Percentiles rank a stretch among this genome's conserved stretches.
Conservation (phyloP, 2,888 invertebrate genomes). For the Dorcus hopei region DNA sequence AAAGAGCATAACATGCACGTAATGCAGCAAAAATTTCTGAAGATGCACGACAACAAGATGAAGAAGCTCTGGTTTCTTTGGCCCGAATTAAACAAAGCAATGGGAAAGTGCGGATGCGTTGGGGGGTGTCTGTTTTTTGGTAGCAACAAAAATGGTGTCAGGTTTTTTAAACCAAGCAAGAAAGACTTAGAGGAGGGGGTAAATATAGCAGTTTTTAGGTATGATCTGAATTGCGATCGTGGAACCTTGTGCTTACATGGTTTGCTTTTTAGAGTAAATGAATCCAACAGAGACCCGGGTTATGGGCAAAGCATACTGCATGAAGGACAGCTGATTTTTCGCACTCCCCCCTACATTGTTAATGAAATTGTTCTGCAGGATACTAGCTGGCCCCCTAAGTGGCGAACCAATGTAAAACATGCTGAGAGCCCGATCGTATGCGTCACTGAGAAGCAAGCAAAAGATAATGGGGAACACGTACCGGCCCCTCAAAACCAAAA, state of each 20-base stretch:
- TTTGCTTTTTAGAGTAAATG: constrained; percentile 59
- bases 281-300: constrained; percentile 77
- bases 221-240: constrained; percentile 22
- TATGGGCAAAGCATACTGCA: constrained; percentile 94
- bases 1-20: constrained; percentile 73
- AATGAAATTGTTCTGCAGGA: constrained; percentile 76
- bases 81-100: constrained; percentile 65
- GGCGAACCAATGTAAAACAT: constrained; percentile 21
- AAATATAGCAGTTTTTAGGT: constrained; percentile 76
- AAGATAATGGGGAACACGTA: constrained; percentile 18
- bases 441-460: constrained; percentile 17
- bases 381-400: constrained; percentile 34
- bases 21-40: constrained; percentile 78
- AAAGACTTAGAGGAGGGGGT: constrained; percentile 79
- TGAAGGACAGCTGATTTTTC: constrained; percentile 81
- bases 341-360: constrained; percentile 83
- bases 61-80: constrained; percentile 94
- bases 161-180: constrained; percentile 82
- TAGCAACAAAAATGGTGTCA: constrained; percentile 80
- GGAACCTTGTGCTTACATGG: background rate
- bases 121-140: constrained; percentile 96
- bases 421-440: constrained; percentile 27
- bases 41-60: constrained; percentile 77
- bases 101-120: constrained; percentile 84
- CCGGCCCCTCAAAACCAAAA: constrained; percentile 43